Evolutionary conservation across 2,888 invertebrate species (phyloP).

Genomic region (Furcula furcula): DNA sequence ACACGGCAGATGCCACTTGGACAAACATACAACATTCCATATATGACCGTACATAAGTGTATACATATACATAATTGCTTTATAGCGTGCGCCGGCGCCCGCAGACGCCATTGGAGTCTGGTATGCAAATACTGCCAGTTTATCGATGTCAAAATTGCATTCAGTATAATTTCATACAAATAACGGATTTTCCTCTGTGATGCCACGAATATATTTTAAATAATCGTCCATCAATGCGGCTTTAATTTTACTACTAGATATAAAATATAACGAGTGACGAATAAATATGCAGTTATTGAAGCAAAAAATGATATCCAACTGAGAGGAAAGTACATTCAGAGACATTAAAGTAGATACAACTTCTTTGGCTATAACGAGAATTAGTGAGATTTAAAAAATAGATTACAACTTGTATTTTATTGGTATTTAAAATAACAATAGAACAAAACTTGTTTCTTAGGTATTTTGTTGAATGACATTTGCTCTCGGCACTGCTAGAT

Average conservation of each 20-base stretch:
- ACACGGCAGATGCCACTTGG: constrained; percentile 46
- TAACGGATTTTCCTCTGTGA: constrained; percentile 25
- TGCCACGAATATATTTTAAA: constrained; percentile 9
- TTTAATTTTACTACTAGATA: background rate
- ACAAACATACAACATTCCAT: constrained; percentile 45
- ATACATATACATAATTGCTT: constrained; percentile 9
- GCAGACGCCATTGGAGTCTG: constrained; percentile 40
- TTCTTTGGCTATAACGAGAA: background rate
- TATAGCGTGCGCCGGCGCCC: constrained; percentile 23
- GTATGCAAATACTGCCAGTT: constrained; percentile 53
- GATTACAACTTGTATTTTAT: background rate
- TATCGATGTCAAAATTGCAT: constrained; percentile 37
- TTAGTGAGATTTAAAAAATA: background rate
- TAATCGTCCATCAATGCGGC: constrained; percentile 1
- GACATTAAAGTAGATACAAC: background rate
- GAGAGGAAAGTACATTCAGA: background rate
- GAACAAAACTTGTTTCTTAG: background rate
- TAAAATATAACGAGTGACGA: background rate
- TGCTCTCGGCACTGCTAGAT: too few species aligned
- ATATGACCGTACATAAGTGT: constrained; percentile 16
- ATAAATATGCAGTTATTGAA: background rate
- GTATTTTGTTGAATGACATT: too few species aligned
- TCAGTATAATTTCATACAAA: constrained; percentile 15
- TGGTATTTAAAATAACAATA: background rate
- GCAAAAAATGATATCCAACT: background rate